A percentile compares a stretch with the other conserved stretches of the same genome.
phyloP scores from a whole-genome alignment of 1,140 invertebrate genomes.

The Cecropterus lyciades region DNA sequence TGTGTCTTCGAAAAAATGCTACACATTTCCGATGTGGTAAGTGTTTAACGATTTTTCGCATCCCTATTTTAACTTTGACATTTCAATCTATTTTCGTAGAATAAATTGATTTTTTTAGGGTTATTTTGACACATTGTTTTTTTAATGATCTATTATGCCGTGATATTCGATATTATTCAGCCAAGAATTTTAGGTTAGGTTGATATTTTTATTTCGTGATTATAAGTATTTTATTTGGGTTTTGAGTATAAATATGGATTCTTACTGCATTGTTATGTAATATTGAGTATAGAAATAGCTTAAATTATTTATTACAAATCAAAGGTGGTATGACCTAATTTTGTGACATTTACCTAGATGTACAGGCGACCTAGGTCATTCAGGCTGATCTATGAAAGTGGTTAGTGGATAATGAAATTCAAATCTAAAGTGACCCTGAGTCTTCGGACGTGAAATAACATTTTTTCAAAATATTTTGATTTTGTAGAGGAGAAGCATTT shows the following conservation, averaged over 20 bases:
- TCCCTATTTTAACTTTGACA: constrained; percentile 45
- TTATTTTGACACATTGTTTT: not conserved
- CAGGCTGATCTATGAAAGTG: constrained; percentile 15
- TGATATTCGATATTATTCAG: not conserved
- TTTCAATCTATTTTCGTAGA: constrained; percentile 43
- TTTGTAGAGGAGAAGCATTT: too few species aligned
- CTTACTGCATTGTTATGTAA: not conserved
- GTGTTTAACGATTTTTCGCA: constrained; percentile 55
- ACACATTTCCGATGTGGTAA: constrained; percentile 32
- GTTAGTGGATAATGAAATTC: too few species aligned
- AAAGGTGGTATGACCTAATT: constrained; percentile 55
- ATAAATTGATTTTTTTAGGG: not conserved
- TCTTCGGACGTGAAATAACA: too few species aligned
- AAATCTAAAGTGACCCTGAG: too few species aligned
- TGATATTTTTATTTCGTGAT: constrained; percentile 2
- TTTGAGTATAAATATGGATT: not conserved
- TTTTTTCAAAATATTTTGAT: too few species aligned
- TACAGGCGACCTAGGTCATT: constrained; percentile 58
- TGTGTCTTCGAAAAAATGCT: constrained; percentile 14
- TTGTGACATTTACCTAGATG: constrained; percentile 57
- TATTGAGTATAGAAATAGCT: not conserved
- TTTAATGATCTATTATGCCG: not conserved
- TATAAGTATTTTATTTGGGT: not conserved
- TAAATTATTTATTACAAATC: constrained; percentile 36
- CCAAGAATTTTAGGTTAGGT: not conserved